Conservation (phyloP, 2,797 vertebrate species). For the Poecilia picta region DNA sequence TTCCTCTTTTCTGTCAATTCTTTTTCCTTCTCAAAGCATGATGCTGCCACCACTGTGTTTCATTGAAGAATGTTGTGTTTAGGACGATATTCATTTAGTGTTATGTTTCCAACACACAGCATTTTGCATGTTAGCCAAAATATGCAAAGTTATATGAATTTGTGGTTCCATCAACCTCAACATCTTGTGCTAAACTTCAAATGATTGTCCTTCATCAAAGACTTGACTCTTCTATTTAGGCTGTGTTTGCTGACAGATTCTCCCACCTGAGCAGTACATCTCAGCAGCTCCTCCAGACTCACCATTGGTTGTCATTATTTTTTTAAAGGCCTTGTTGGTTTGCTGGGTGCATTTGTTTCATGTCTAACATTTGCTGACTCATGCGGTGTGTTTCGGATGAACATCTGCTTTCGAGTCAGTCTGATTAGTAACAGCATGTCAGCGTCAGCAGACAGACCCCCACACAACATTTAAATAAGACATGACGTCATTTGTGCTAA, state of each 20-base stretch:
- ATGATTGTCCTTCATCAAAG: background rate
- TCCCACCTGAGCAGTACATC: background rate
- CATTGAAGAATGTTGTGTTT: background rate
- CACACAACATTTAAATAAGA: background rate
- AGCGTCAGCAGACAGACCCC: background rate
- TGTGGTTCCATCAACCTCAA: no score
- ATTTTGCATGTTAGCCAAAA: background rate
- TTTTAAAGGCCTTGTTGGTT: background rate
- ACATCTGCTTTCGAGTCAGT: constrained; percentile 1
- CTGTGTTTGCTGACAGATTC: background rate
- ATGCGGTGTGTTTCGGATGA: background rate
- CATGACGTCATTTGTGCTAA: background rate
- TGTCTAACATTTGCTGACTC: background rate
- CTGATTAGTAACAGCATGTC: background rate
- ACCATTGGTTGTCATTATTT: background rate
- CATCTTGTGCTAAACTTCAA: background rate
- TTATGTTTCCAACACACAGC: no score
- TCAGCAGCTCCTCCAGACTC: background rate
- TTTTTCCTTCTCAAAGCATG: no score
- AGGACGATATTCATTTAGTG: background rate
- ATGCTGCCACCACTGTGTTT: background rate
- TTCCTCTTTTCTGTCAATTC: no score
- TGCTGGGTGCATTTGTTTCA: background rate
- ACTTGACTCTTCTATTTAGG: background rate
- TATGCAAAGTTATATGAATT: no score